Conservation (phyloP, 2,888 invertebrate species). For the Unio pictorum region DNA sequence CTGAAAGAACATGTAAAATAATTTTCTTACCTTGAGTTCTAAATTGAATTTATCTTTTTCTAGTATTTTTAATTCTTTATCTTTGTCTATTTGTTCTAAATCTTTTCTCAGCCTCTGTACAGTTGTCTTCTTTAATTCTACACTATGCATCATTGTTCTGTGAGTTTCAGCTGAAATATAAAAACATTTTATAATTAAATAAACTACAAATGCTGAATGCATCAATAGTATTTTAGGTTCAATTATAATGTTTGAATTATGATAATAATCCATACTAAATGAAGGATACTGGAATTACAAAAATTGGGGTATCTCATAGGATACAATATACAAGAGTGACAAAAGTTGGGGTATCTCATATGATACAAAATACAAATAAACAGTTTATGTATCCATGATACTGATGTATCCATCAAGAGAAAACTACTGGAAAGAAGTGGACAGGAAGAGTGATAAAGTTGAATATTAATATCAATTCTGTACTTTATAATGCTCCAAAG, state of each 20-base stretch:
- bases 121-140: conserved; percentile 83
- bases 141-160: conserved; percentile 76
- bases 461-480: too few species aligned
- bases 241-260: background rate
- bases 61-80: conserved; percentile 80
- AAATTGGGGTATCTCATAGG: background rate
- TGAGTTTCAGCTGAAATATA: conserved; percentile 66
- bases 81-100: conserved; percentile 74
- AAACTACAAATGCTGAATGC: background rate
- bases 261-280: background rate
- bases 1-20: background rate
- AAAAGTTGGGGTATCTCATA: too few species aligned
- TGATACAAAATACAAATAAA: too few species aligned
- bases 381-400: too few species aligned
- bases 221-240: background rate
- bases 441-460: too few species aligned
- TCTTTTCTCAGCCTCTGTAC: conserved; percentile 81
- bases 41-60: conserved; percentile 87
- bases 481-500: too few species aligned
- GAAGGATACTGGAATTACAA: background rate
- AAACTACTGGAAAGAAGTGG: too few species aligned
- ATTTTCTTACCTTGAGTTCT: conserved; percentile 77
- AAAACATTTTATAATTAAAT: conserved; percentile 1
- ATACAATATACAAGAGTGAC: too few species aligned
- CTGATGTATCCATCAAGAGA: too few species aligned